Conservation (phyloP, 2,888 invertebrate genomes). For the Cephus runcator region DNA sequence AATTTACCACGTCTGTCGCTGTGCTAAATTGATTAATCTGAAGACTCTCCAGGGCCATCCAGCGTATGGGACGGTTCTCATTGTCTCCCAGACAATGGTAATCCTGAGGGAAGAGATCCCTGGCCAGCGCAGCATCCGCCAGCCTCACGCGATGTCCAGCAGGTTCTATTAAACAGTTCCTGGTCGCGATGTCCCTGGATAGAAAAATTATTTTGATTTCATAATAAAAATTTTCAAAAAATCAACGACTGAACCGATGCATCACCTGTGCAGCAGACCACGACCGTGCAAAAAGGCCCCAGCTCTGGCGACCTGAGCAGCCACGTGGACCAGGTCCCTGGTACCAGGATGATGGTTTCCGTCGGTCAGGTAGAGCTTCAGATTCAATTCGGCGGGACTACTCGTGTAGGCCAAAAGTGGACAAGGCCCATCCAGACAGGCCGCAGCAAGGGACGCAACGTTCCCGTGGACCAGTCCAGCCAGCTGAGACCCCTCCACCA, state of each 20-base stretch:
- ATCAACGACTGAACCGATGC: neutral
- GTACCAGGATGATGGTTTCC: slow-evolving; percentile 69
- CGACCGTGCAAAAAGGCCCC: slow-evolving; percentile 89
- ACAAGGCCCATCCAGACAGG: slow-evolving; percentile 71
- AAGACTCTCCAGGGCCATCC: slow-evolving; percentile 91
- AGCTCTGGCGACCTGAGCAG: slow-evolving; percentile 87
- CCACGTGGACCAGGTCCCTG: slow-evolving; percentile 85
- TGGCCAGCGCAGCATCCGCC: slow-evolving; percentile 87
- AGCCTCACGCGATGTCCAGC: slow-evolving; percentile 81
- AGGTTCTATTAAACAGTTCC: slow-evolving; percentile 81
- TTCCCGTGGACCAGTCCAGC: slow-evolving; percentile 78
- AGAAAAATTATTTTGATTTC: slow-evolving; percentile 10
- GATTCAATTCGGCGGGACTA: slow-evolving; percentile 59
- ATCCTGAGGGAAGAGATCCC: slow-evolving; percentile 92
- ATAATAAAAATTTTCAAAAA: neutral
- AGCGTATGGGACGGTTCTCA: slow-evolving; percentile 93
- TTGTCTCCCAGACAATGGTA: slow-evolving; percentile 95
- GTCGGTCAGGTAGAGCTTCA: slow-evolving; percentile 63
- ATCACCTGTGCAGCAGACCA: slow-evolving; percentile 79
- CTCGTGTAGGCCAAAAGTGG: slow-evolving; percentile 80
- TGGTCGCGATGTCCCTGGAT: slow-evolving; percentile 82
- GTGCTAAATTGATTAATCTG: slow-evolving; percentile 84
- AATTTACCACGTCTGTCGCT: slow-evolving; percentile 88
- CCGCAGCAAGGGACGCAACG: slow-evolving; percentile 77
- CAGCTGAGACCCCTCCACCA: slow-evolving; percentile 80